Percentiles rank a stretch among this genome's conserved stretches.
Evolutionary conservation across 2,888 invertebrate species (phyloP).

Genomic region (Pammene fasciana): DNA sequence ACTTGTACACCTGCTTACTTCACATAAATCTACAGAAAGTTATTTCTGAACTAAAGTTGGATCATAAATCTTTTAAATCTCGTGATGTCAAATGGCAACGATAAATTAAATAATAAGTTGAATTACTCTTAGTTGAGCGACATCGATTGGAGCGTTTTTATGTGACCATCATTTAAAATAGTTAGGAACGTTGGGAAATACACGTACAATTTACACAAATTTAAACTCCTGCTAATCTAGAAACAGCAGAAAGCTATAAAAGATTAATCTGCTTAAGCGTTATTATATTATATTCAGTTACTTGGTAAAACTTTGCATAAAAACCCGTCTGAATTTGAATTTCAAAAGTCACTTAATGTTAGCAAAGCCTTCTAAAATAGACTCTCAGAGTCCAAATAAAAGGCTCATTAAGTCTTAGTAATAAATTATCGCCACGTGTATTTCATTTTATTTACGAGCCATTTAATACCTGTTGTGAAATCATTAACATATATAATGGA

Average conservation of each 20-base stretch:
- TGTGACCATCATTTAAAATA: too few species aligned
- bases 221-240: too few species aligned
- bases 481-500: constrained; percentile 33
- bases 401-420: constrained; percentile 13
- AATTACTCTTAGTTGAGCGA: too few species aligned
- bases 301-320: background rate
- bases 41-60: background rate
- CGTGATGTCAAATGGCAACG: too few species aligned
- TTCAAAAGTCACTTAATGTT: constrained; percentile 5
- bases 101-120: too few species aligned
- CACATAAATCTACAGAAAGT: background rate
- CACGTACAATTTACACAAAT: too few species aligned
- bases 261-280: too few species aligned
- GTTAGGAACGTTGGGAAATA: too few species aligned
- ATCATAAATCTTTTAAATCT: too few species aligned
- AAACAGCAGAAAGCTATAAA: too few species aligned
- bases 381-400: constrained; percentile 11
- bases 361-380: constrained; percentile 17
- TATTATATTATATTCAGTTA: too few species aligned
- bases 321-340: constrained; percentile 4
- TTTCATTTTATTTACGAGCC: constrained; percentile 29
- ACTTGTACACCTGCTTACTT: constrained; percentile 12
- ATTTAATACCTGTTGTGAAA: constrained; percentile 28
- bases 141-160: too few species aligned
- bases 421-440: constrained; percentile 33